Base-by-base conservation (phyloP, 1,140 invertebrate genomes). In the Platorchestia sp. region DNA sequence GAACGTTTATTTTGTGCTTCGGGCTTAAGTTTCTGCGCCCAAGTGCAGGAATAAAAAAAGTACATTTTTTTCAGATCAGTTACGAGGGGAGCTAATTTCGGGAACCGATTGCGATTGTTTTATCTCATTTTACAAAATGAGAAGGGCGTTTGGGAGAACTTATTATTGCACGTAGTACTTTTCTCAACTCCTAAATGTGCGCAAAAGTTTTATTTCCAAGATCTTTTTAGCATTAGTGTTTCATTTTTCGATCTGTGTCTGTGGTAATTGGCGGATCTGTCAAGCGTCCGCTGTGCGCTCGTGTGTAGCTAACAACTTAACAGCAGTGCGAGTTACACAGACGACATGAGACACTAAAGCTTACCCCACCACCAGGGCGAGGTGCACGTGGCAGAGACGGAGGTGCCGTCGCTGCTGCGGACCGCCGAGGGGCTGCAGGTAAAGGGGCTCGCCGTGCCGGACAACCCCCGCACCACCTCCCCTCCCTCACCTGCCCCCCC, bases 381-480 rank as follows among this genome's bases (percentile, higher is more conserved):
- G 53, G 96, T 97, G 22, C 96, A 95, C 75, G 96, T 96, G n/a
- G 96, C 96, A 43, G 96, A 96, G 95, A 96, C 93, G 95, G 96
- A 96, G 75, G 91, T 96, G 93, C 96, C 95, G 41, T 96, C 96
- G 43, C 75, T 96, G 51, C 95, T 96, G 53, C 96, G 96, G 53
- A 96, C 96, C 14, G 96, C 96, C n/a, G 96, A 96, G 86, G 96
- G 95, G 44, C 96, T 96, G 40, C 96, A 96, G 95, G 96, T 96
- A 5, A 96, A 96, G 53, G 96, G 96, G 40, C 95, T 96, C 43
- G 96, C 96, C 43, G 96, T 96, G 40, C 96, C 96, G 47, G 96
- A 96, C 95, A 96, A 96, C 95, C 95, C 95, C 6, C 89, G 95
- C 45, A 95, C 95, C 51, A 45, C 93, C 45, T 96, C 96, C 86